Percentiles rank a stretch among this genome's conserved stretches.
These are phyloP conservation scores for Porites australiensis DNA, from an alignment of 64 coral and sea anemone genomes.

Conservation along the genomic window DNA sequence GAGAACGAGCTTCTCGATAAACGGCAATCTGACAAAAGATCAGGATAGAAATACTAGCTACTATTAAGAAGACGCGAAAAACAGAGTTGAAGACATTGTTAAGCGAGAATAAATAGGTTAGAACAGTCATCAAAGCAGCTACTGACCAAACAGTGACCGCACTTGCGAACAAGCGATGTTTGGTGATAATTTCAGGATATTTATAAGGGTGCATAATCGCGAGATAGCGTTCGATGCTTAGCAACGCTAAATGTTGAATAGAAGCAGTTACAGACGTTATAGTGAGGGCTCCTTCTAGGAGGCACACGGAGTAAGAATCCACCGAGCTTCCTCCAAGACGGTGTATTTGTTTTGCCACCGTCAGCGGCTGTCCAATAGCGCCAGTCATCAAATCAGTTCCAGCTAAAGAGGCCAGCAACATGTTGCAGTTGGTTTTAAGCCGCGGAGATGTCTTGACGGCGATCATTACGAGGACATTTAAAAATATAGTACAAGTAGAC, in stretches of 20 bases:
- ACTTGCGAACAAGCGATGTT: background rate
- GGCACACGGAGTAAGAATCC: background rate
- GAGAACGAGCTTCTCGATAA: background rate
- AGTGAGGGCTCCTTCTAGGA: background rate
- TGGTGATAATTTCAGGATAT: background rate
- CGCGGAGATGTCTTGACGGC: background rate
- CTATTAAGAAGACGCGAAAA: background rate
- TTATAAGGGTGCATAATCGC: background rate
- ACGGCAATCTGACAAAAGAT: background rate
- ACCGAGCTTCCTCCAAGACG: background rate
- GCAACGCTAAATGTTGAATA: background rate
- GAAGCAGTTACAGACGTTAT: background rate
- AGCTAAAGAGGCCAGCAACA: background rate
- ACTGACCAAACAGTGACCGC: background rate
- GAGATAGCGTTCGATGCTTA: background rate
- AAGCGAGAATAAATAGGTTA: background rate
- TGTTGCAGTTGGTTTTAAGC: background rate
- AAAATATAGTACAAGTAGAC: background rate
- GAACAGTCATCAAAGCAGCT: background rate
- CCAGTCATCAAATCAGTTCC: background rate
- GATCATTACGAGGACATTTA: background rate
- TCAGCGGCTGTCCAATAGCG: background rate
- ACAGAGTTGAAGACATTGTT: background rate
- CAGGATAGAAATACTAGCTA: background rate
- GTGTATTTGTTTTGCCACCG: background rate